phyloP scores from a whole-genome alignment of 2,113 vertebrate genomes.

The Chloropsis hardwickii region DNA sequence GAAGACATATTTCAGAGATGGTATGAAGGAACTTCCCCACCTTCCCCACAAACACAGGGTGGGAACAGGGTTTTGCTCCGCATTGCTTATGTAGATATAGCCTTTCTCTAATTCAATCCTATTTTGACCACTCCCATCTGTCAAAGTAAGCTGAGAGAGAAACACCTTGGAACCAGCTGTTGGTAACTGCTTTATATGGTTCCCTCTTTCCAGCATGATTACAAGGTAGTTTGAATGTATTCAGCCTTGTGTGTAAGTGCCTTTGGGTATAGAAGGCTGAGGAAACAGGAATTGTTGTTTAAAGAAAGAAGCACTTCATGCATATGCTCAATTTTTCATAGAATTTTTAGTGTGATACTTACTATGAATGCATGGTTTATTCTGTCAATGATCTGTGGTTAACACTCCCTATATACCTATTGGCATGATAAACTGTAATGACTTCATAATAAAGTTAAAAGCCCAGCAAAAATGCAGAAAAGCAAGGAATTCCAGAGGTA shows the following conservation, averaged over 20 bases:
- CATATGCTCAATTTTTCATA: slow-evolving; percentile 9
- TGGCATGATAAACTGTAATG: slow-evolving; percentile 39
- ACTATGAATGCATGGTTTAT: slow-evolving; percentile 27
- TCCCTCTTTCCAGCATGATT: neutral
- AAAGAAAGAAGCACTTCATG: neutral
- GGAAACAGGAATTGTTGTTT: neutral
- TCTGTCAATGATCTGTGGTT: slow-evolving; percentile 28
- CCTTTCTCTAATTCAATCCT: neutral
- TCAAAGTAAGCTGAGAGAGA: neutral
- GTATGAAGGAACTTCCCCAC: neutral
- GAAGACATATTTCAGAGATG: neutral
- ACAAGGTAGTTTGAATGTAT: neutral
- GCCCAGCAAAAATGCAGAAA: neutral
- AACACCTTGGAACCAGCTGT: neutral
- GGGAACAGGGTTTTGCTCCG: neutral
- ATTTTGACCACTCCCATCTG: neutral
- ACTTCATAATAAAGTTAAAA: slow-evolving; percentile 49
- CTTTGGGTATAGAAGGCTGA: neutral
- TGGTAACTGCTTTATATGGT: neutral
- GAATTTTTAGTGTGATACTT: neutral
- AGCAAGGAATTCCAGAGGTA: neutral
- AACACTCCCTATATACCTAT: slow-evolving; percentile 1
- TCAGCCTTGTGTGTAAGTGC: neutral
- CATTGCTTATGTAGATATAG: neutral
- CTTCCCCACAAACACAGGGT: neutral